These are phyloP conservation scores for Rhincodon typus DNA, from an alignment of 2,797 vertebrate genomes.

Conservation along the genomic window DNA sequence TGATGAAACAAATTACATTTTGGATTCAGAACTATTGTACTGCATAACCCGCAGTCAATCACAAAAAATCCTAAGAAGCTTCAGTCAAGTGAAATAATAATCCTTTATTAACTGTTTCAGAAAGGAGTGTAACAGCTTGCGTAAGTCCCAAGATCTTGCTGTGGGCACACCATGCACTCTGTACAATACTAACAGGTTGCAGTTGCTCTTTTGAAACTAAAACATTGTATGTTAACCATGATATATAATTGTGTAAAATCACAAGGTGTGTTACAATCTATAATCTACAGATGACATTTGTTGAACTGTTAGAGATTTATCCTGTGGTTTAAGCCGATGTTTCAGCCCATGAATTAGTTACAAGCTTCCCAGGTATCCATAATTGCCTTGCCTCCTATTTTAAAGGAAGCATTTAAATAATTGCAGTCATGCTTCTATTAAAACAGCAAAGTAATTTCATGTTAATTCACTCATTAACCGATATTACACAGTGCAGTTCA, in stretches of 20 bases:
- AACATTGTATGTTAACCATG: constrained; percentile 15
- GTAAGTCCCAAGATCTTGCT: constrained; percentile 21
- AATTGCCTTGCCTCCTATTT: background rate
- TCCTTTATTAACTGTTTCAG: constrained; percentile 20
- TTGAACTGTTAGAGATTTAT: constrained; percentile 19
- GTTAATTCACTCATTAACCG: background rate
- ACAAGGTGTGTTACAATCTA: background rate
- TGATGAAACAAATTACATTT: constrained; percentile 35
- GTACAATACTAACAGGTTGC: background rate
- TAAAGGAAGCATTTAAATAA: background rate
- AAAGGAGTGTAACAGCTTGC: constrained; percentile 11
- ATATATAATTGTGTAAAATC: constrained; percentile 2
- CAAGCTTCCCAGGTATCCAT: background rate
- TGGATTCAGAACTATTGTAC: background rate
- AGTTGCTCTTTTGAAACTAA: constrained; percentile 20
- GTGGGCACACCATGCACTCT: background rate
- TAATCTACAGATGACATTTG: background rate
- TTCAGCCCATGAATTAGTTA: constrained; percentile 32
- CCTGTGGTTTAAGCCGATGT: background rate
- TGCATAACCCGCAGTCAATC: constrained; percentile 8
- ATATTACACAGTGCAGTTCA: background rate
- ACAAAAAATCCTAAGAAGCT: background rate
- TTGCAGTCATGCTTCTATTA: background rate
- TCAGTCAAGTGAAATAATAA: constrained; percentile 32
- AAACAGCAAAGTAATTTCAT: constrained; percentile 20